Percentiles rank a stretch among this genome's conserved stretches.
Conservation (phyloP, 1,140 invertebrate genomes). For the Drosophila cardini region DNA sequence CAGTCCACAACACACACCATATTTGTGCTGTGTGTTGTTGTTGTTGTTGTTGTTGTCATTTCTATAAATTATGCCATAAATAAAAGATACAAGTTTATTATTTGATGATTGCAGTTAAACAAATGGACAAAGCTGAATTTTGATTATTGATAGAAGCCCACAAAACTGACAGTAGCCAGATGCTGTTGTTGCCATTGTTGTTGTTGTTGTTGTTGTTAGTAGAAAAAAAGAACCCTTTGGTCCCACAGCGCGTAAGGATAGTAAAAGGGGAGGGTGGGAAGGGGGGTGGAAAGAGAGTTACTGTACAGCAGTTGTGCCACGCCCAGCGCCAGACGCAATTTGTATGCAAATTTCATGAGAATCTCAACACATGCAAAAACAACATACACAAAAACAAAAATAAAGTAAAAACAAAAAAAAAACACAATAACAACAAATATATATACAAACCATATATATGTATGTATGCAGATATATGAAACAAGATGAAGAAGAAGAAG, state of each 20-base stretch:
- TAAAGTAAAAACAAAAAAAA: constrained; percentile 18
- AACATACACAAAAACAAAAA: constrained; percentile 39
- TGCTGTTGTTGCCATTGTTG: constrained; percentile 25
- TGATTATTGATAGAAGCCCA: constrained; percentile 49
- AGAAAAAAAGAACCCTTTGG: constrained; percentile 35
- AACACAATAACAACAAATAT: constrained; percentile 46
- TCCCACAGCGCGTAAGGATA: neutral
- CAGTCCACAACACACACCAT: too few species aligned
- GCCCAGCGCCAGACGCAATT: constrained; percentile 81
- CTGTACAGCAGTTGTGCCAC: constrained; percentile 40
- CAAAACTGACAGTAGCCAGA: constrained; percentile 42
- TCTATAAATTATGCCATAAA: constrained; percentile 4
- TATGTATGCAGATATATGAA: neutral
- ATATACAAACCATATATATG: neutral
- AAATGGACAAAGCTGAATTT: constrained; percentile 5
- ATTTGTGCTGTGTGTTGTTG: neutral
- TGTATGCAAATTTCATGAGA: constrained; percentile 84
- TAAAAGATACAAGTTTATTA: constrained; percentile 24
- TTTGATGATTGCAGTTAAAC: constrained; percentile 26
- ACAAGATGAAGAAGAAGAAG: neutral
- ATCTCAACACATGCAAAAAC: constrained; percentile 81
- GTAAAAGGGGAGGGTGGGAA: neutral
- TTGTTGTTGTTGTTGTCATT: neutral
- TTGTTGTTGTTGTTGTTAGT: constrained; percentile 2
- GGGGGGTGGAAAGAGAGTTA: neutral